These are phyloP conservation scores for Corella eumyota DNA, from an alignment of 23 tunicate genomes.

Conservation along the genomic window DNA sequence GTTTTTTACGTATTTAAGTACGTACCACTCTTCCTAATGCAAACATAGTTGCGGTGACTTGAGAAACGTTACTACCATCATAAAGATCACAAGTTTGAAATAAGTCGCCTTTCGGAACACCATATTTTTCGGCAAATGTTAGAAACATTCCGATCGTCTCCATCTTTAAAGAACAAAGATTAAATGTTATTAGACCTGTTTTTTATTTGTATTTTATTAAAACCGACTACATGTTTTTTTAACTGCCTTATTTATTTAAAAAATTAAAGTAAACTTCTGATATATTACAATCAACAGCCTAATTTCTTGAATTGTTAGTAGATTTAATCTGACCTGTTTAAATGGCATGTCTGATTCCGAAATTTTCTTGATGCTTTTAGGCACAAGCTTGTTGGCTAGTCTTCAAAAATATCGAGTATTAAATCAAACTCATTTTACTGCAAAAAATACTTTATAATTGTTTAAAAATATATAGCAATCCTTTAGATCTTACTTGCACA, in stretches of 20 bases:
- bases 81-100: conserved; percentile 59
- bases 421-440: background rate
- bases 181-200: background rate
- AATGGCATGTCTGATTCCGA: conserved; percentile 25
- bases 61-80: conserved; percentile 47
- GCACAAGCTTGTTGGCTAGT: conserved; percentile 41
- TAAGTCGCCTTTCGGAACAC: conserved; percentile 44
- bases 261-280: no score
- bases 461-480: no score
- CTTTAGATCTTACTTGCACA: conserved; percentile 63
- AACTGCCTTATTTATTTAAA: no score
- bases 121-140: conserved; percentile 36
- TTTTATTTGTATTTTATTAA: no score
- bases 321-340: conserved; percentile 23
- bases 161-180: conserved; percentile 24
- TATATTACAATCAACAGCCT: background rate
- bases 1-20: no score
- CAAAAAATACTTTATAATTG: no score
- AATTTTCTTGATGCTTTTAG: conserved; percentile 44
- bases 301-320: background rate
- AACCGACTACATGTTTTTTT: no score
- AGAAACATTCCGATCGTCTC: conserved; percentile 55
- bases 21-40: conserved; percentile 64
- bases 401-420: conserved; percentile 3
- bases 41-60: conserved; percentile 35